Percentiles rank a stretch among this genome's conserved stretches.
Evolutionary conservation across 2,888 invertebrate species (phyloP).

Genomic region (Anthrax anthrax): DNA sequence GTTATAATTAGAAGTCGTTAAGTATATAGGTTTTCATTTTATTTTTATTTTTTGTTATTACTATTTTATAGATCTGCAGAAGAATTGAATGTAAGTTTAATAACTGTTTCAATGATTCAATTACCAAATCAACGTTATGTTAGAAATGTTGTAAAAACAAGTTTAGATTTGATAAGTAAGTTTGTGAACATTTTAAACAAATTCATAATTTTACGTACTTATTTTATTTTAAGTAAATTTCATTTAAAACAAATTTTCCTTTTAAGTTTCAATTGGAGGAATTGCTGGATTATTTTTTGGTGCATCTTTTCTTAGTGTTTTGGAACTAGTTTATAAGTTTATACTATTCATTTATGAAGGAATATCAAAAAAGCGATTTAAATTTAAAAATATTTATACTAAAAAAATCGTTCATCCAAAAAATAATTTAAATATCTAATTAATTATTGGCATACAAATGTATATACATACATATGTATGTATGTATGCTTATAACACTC

Average conservation of each 20-base stretch:
- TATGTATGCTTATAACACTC: too few species aligned
- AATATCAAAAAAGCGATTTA: background rate
- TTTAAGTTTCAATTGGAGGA: conserved; percentile 31
- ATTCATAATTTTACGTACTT: background rate
- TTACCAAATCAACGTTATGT: conserved; percentile 39
- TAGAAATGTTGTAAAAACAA: conserved; percentile 47
- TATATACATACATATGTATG: too few species aligned
- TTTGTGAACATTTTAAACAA: conserved; percentile 2
- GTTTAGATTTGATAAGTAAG: conserved; percentile 52
- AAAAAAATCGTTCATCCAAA: too few species aligned
- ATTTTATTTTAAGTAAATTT: too few species aligned
- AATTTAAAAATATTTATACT: too few species aligned
- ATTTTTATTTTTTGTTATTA: background rate
- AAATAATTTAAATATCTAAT: too few species aligned
- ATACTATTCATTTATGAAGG: background rate
- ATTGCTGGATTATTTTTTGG: conserved; percentile 29
- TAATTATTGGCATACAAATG: too few species aligned
- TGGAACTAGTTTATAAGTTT: conserved; percentile 8
- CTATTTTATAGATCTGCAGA: background rate
- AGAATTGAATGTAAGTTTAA: conserved; percentile 14
- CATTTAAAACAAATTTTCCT: background rate
- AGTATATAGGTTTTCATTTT: background rate
- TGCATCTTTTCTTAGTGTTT: conserved; percentile 18
- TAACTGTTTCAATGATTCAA: conserved; percentile 24
- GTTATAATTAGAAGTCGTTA: conserved; percentile 15